phyloP scores from a whole-genome alignment of 2,797 vertebrate species.

The Muscicapa comitata region DNA sequence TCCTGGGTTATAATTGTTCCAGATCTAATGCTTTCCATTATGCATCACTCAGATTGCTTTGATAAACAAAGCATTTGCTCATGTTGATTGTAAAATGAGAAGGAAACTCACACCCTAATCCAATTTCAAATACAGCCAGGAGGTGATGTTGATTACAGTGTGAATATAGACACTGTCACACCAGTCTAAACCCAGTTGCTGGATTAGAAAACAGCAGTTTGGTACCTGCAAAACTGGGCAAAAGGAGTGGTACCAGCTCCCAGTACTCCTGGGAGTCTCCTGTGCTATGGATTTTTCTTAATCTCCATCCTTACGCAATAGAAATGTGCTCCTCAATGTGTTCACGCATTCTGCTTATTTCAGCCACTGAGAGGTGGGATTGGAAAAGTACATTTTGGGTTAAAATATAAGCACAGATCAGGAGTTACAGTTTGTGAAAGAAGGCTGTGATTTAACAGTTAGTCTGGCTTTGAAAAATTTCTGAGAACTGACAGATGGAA shows the following conservation, averaged over 20 bases:
- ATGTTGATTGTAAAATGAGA: constrained; percentile 31
- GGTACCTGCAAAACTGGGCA: not conserved
- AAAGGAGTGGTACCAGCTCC: not conserved
- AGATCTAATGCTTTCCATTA: constrained; percentile 12
- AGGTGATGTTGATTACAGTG: constrained; percentile 21
- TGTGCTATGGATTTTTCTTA: not conserved
- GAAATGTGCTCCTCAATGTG: not conserved
- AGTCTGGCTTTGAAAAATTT: not conserved
- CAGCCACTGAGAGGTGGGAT: not conserved
- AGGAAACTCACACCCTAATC: constrained; percentile 40
- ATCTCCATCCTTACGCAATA: not conserved
- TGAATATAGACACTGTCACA: not conserved
- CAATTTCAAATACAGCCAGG: constrained; percentile 18
- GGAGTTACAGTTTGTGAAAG: not conserved
- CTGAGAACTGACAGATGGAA: not conserved
- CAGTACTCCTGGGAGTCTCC: not conserved
- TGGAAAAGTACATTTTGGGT: not conserved
- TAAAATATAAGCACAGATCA: not conserved
- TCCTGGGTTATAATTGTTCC: not conserved
- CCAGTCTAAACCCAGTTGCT: accelerated
- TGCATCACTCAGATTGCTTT: not conserved
- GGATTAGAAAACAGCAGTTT: not conserved
- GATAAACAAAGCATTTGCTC: constrained; percentile 35
- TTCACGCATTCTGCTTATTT: not conserved
- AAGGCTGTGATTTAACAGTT: not conserved